A percentile compares a stretch with the other conserved stretches of the same genome.
phyloP scores from a whole-genome alignment of 2,113 vertebrate genomes.

The Oxyruncus cristatus region DNA sequence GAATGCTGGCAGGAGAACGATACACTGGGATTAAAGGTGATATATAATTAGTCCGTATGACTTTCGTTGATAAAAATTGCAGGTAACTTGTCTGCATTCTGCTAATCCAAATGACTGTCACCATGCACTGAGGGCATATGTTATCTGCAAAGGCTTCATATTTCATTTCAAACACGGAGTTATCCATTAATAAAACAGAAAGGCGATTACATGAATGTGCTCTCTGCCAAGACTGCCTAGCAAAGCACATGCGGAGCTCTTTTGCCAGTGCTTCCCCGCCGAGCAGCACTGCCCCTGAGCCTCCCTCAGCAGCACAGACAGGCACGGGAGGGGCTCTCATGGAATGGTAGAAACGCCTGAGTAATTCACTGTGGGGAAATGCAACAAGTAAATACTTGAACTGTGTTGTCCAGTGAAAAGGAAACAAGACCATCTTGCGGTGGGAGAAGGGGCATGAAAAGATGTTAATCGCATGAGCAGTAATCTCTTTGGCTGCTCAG shows the following conservation, averaged over 20 bases:
- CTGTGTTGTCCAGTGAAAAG: slow-evolving; percentile 49
- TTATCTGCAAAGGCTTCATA: not conserved
- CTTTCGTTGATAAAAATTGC: not conserved
- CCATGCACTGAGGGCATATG: fast-evolving
- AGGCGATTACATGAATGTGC: not conserved
- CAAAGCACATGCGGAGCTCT: not conserved
- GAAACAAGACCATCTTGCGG: slow-evolving; percentile 60
- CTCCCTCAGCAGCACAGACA: not conserved
- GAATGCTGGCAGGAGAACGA: not conserved
- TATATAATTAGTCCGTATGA: not conserved
- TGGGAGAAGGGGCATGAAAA: slow-evolving; percentile 40
- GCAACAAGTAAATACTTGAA: slow-evolving; percentile 59
- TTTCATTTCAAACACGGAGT: not conserved
- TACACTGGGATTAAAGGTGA: not conserved
- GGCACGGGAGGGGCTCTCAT: not conserved
- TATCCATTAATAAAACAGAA: slow-evolving; percentile 22
- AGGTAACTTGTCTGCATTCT: slow-evolving; percentile 12
- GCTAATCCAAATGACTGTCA: not conserved
- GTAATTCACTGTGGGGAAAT: slow-evolving; percentile 6
- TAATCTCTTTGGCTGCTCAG: slow-evolving; percentile 66
- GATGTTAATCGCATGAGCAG: slow-evolving; percentile 62
- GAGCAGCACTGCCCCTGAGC: not conserved
- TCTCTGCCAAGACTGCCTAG: not conserved
- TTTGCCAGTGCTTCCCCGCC: not conserved
- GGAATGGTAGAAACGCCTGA: not conserved